A percentile compares a stretch with the other conserved stretches of the same genome.
Conservation (phyloP, 2,113 vertebrate species). For the Acanthisitta chloris region DNA sequence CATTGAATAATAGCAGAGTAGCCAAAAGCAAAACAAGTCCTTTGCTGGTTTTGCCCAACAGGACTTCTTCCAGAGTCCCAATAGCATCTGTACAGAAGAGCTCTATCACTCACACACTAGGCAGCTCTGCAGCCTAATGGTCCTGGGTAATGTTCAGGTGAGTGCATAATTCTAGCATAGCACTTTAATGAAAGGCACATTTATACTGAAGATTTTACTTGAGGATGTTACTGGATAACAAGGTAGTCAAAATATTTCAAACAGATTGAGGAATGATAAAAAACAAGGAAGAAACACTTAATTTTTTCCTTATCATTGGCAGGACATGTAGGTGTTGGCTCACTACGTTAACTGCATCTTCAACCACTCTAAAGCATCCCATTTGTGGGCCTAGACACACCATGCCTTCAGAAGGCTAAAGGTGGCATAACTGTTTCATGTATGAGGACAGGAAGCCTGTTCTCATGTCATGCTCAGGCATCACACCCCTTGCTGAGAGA, state of each 20-base stretch:
- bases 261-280: not conserved
- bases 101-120: rapidly evolving
- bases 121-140: not conserved
- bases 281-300: not conserved
- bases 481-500: not conserved
- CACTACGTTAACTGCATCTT: not conserved
- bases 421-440: rapidly evolving
- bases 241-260: not conserved
- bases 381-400: too few relatives aligned
- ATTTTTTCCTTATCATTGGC: not conserved
- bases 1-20: not conserved
- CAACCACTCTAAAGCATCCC: not conserved
- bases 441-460: not conserved
- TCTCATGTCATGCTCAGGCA: not conserved
- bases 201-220: not conserved
- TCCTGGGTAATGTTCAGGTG: not conserved
- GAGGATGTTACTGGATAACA: not conserved
- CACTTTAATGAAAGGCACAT: not conserved
- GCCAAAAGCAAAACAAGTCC: not conserved
- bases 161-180: not conserved
- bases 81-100: not conserved
- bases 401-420: not conserved
- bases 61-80: not conserved
- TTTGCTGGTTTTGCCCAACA: not conserved
- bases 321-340: not conserved